These are phyloP conservation scores for Caenorhabditis virilis DNA, from an alignment of 2,888 invertebrate genomes.

Conservation along the genomic window DNA sequence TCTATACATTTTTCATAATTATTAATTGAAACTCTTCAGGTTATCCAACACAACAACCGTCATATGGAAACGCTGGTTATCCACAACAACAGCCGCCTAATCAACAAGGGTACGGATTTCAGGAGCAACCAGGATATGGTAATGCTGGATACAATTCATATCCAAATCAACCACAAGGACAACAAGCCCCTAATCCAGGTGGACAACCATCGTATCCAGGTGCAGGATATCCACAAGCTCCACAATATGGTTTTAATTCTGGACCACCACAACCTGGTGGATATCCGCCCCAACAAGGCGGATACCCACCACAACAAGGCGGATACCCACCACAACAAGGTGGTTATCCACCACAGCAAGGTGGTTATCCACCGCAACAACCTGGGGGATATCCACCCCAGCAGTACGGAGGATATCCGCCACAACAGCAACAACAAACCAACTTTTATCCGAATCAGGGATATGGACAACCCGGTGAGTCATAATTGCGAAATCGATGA, in stretches of 20 bases:
- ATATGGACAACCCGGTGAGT: conserved; percentile 27
- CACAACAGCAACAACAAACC: not conserved
- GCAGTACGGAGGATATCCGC: conserved; percentile 4
- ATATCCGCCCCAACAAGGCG: conserved; percentile 1
- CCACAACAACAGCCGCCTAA: not conserved
- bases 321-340: conserved; percentile 18
- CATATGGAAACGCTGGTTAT: not conserved
- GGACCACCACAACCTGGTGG: conserved; percentile 13
- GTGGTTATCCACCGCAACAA: not conserved
- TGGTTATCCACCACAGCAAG: conserved; percentile 18
- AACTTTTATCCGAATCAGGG: conserved; percentile 19
- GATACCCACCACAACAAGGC: conserved; percentile 16
- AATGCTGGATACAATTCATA: conserved; percentile 21
- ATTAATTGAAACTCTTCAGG: too few species aligned
- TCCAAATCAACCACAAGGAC: conserved; percentile 12
- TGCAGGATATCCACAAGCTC: conserved; percentile 10
- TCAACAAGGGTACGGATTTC: not conserved
- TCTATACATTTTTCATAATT: too few species aligned
- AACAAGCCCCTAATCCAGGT: conserved; percentile 4
- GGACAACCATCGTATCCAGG: conserved; percentile 21
- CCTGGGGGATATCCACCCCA: conserved; percentile 17
- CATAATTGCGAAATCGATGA: not conserved
- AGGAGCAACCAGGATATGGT: not conserved
- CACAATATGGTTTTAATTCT: conserved; percentile 6
- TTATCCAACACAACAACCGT: conserved; percentile 13